phyloP scores from a whole-genome alignment of 2,797 vertebrate genomes.

The Liasis olivaceus region DNA sequence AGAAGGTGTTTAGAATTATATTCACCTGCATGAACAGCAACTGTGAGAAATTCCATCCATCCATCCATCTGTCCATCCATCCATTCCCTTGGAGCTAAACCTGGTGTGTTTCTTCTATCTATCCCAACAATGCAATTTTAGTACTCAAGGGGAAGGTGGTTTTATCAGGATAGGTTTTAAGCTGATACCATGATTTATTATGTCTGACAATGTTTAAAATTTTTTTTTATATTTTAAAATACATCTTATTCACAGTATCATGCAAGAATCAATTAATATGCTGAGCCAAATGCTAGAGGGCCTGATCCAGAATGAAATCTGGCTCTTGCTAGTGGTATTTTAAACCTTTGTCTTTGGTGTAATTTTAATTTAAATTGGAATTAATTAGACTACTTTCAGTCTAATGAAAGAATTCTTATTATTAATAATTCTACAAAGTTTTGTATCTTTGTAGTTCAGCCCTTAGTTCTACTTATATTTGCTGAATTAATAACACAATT shows the following conservation, averaged over 20 bases:
- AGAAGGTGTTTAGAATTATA: neutral
- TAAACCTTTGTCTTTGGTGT: neutral
- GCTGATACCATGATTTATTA: neutral
- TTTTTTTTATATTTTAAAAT: neutral
- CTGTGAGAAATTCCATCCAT: neutral
- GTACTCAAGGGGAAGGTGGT: neutral
- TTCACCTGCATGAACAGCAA: neutral
- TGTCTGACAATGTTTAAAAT: neutral
- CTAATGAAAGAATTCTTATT: neutral
- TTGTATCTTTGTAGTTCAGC: neutral
- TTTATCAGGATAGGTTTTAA: neutral
- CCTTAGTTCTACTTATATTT: neutral
- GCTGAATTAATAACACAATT: slow-evolving; percentile 7
- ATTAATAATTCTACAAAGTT: neutral
- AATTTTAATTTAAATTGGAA: neutral
- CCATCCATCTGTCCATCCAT: neutral
- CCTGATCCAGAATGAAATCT: neutral
- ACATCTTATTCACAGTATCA: neutral
- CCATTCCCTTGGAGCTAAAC: neutral
- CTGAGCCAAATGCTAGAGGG: neutral
- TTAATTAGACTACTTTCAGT: neutral
- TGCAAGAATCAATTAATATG: neutral
- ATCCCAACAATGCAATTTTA: neutral
- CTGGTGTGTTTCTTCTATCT: neutral
- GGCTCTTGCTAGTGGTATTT: neutral